Evolutionary conservation across 2,888 invertebrate genomes (phyloP).

Genomic region (Drosophila tripunctata): DNA sequence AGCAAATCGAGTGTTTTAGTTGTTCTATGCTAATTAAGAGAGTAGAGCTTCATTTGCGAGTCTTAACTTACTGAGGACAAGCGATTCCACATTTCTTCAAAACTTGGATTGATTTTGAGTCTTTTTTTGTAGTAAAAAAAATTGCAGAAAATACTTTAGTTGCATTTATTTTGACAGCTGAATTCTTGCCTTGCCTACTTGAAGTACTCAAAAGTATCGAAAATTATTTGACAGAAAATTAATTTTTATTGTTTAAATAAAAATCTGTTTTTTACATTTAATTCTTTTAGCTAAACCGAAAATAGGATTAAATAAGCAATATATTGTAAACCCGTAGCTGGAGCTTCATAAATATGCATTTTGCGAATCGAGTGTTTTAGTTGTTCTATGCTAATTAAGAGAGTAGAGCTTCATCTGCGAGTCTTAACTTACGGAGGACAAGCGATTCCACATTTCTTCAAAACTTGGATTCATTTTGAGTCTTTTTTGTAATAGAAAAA

Average conservation of each 20-base stretch:
- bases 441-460: slow-evolving; percentile 36
- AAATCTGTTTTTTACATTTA: not conserved
- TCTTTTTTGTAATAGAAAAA: not conserved
- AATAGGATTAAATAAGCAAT: slow-evolving; percentile 1
- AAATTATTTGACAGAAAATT: too few species aligned
- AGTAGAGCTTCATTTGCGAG: too few species aligned
- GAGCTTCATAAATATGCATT: slow-evolving; percentile 67
- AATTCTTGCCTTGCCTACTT: not conserved
- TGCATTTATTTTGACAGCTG: not conserved
- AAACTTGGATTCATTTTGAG: slow-evolving; percentile 28
- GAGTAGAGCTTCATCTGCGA: slow-evolving; percentile 23
- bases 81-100: slow-evolving; percentile 39
- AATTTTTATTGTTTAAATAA: too few species aligned
- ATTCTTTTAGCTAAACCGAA: not conserved
- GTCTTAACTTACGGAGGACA: slow-evolving; percentile 45
- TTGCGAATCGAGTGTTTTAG: slow-evolving; percentile 58
- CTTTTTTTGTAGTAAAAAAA: not conserved
- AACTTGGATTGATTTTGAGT: slow-evolving; percentile 25
- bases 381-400: slow-evolving; percentile 74
- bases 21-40: too few species aligned
- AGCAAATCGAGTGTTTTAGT: too few species aligned
- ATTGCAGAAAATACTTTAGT: not conserved
- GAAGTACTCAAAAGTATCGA: too few species aligned
- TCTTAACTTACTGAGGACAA: slow-evolving; percentile 14
- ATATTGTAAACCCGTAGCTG: not conserved